Evolutionary conservation across 1,140 invertebrate species (phyloP).

Genomic region (Ostrea edulis): DNA sequence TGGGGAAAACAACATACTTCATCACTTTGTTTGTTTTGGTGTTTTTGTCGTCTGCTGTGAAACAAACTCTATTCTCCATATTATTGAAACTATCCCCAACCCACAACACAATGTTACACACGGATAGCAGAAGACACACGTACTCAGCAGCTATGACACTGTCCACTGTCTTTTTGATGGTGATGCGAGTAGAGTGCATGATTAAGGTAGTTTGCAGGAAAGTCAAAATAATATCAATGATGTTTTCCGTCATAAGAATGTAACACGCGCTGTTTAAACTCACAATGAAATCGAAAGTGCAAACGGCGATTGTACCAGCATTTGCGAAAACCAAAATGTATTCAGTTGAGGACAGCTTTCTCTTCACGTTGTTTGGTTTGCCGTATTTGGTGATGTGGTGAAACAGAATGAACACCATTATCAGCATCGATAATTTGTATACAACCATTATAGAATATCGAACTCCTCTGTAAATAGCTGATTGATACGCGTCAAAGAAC

Average conservation of each 20-base stretch:
- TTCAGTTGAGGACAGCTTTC: constrained; percentile 26
- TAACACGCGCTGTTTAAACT: background rate
- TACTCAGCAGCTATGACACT: constrained; percentile 16
- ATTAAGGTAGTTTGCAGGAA: background rate
- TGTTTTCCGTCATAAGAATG: background rate
- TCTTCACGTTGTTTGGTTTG: background rate
- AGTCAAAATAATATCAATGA: constrained; percentile 28
- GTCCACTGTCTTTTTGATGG: background rate
- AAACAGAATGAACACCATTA: constrained; percentile 19
- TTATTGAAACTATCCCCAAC: constrained; percentile 23
- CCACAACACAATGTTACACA: constrained; percentile 35
- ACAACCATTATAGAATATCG: background rate
- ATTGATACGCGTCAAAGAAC: background rate
- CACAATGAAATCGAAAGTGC: constrained; percentile 23
- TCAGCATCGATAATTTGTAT: constrained; percentile 37
- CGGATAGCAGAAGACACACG: background rate
- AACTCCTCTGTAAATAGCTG: background rate
- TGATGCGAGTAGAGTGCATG: constrained; percentile 10
- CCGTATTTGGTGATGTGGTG: background rate
- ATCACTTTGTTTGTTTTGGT: background rate
- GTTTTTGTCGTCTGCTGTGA: too few relatives aligned
- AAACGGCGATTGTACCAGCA: constrained; percentile 14
- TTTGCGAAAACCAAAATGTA: constrained; percentile 32
- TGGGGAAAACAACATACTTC: constrained; percentile 27
- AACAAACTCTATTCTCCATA: background rate